phyloP scores from a whole-genome alignment of 2,113 vertebrate species.

The Strix uralensis region DNA sequence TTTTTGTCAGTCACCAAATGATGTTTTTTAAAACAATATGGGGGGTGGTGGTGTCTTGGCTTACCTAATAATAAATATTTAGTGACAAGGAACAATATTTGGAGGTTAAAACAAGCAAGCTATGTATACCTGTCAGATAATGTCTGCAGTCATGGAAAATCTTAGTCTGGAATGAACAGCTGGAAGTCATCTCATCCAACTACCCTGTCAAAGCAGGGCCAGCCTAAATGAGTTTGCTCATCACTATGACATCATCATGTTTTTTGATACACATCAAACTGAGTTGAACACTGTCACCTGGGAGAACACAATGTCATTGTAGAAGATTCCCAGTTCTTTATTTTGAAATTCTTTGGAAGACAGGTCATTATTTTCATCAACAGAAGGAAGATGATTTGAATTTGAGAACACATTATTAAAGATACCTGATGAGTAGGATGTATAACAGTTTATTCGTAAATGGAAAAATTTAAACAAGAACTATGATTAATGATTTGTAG shows the following conservation, averaged over 20 bases:
- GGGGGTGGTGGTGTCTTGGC: background rate
- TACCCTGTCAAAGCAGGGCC: background rate
- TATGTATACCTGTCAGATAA: background rate
- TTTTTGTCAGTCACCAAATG: background rate
- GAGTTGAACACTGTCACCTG: background rate
- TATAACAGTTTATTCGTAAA: background rate
- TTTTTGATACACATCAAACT: background rate
- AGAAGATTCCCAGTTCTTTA: background rate
- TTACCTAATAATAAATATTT: background rate
- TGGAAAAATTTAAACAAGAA: background rate
- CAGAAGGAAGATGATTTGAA: background rate
- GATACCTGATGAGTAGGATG: background rate
- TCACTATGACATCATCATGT: background rate
- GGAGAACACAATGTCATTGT: background rate
- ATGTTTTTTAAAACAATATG: background rate
- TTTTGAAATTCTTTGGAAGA: background rate
- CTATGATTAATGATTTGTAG: background rate
- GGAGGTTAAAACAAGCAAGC: background rate
- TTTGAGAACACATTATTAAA: background rate
- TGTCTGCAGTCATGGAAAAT: background rate
- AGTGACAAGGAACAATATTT: background rate
- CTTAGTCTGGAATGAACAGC: background rate
- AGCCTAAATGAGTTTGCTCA: background rate
- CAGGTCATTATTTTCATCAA: background rate
- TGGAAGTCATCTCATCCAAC: background rate